A percentile compares a stretch with the other conserved stretches of the same genome.
phyloP scores from a whole-genome alignment of 2,797 vertebrate species.

The Poecilia wingei region DNA sequence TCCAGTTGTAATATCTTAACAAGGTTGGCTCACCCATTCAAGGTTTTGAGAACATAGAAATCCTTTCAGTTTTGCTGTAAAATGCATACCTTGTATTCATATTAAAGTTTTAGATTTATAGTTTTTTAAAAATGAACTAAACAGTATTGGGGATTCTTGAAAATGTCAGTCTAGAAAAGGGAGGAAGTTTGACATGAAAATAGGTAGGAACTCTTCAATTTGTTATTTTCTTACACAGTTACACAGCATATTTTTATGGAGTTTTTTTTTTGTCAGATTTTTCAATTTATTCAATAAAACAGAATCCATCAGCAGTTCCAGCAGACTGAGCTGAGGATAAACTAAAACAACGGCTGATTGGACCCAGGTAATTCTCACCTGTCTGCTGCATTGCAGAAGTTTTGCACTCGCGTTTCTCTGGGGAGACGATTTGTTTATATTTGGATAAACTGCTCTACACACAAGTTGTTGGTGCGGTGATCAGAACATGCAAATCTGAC shows the following conservation, averaged over 20 bases:
- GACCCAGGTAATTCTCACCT: background rate
- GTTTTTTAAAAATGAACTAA: background rate
- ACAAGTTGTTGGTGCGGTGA: background rate
- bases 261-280: background rate
- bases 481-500: background rate
- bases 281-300: background rate
- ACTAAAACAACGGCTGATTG: background rate
- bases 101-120: background rate
- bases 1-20: background rate
- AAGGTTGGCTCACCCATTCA: background rate
- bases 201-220: background rate
- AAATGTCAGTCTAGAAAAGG: background rate
- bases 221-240: too few species aligned
- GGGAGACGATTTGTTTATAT: background rate
- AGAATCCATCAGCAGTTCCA: background rate
- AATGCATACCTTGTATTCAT: background rate
- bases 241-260: background rate
- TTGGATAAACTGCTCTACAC: background rate
- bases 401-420: background rate
- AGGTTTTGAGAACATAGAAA: background rate
- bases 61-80: background rate
- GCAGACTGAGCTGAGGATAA: background rate
- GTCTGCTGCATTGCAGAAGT: slow-evolving; percentile 1
- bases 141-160: background rate
- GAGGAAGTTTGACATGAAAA: background rate